Conservation (phyloP, 2,113 vertebrate genomes). For the Anguilla japonica region DNA sequence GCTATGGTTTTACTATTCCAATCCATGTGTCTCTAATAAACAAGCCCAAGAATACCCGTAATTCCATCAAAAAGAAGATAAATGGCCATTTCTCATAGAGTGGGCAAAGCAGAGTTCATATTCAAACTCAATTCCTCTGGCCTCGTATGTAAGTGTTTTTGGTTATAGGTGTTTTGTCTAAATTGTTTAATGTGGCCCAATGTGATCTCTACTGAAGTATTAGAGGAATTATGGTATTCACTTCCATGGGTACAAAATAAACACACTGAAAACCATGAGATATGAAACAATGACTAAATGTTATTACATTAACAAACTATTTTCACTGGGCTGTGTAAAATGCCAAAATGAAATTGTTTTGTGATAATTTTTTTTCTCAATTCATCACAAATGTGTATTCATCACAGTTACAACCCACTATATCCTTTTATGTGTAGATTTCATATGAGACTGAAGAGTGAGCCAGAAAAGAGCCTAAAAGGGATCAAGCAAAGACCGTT, state of each 20-base stretch:
- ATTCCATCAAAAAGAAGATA: slow-evolving; percentile 2
- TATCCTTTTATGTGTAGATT: not conserved
- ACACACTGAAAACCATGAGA: slow-evolving; percentile 38
- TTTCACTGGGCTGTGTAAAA: no score
- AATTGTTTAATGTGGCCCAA: not conserved
- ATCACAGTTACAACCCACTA: not conserved
- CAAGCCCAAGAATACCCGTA: slow-evolving; percentile 29
- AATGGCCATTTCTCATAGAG: not conserved
- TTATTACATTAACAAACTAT: no score
- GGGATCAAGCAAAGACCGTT: not conserved
- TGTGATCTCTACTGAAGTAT: not conserved
- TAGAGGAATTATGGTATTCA: not conserved
- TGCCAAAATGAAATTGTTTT: no score
- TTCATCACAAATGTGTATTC: no score
- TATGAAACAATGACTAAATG: not conserved
- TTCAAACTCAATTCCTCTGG: not conserved
- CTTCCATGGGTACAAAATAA: no score
- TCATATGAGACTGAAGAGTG: not conserved
- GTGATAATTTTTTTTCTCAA: no score
- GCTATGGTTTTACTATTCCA: slow-evolving; percentile 1
- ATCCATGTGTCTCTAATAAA: not conserved
- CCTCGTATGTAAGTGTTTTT: not conserved
- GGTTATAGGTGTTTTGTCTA: not conserved
- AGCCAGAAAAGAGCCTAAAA: slow-evolving; percentile 5
- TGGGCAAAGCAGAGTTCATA: not conserved